These are phyloP conservation scores for Gambusia yucatana DNA, from an alignment of 2,797 vertebrate genomes.

Conservation along the genomic window DNA sequence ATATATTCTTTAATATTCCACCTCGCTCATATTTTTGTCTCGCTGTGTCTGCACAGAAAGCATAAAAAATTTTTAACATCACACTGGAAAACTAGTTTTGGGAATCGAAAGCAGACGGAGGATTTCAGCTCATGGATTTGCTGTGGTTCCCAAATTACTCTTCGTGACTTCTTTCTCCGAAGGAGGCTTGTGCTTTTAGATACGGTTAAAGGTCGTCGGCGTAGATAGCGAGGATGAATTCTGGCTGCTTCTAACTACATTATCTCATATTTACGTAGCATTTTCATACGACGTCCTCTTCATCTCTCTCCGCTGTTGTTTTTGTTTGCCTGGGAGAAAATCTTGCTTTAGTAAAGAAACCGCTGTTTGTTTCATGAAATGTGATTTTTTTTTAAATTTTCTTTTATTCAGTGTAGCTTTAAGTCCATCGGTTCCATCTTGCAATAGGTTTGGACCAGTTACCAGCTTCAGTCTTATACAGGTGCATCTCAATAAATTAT, in stretches of 20 bases:
- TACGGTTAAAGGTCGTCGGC: slow-evolving; percentile 10
- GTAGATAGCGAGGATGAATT: slow-evolving; percentile 27
- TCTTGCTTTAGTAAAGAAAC: slow-evolving; percentile 74
- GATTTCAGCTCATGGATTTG: slow-evolving; percentile 48
- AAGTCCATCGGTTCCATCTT: slow-evolving; percentile 78
- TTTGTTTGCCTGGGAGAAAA: slow-evolving; percentile 63
- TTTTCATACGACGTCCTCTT: slow-evolving; percentile 41
- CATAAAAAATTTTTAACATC: slow-evolving; percentile 51
- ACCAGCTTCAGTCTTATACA: neutral
- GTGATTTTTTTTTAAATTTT: slow-evolving; percentile 6
- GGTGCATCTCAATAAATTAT: neutral
- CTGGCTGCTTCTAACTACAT: slow-evolving; percentile 11
- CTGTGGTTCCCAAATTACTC: neutral
- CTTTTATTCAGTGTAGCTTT: slow-evolving; percentile 54
- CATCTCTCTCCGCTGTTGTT: slow-evolving; percentile 39
- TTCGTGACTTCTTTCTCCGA: neutral
- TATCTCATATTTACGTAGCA: slow-evolving; percentile 67
- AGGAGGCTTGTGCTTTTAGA: slow-evolving; percentile 26
- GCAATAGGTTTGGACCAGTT: slow-evolving; percentile 80
- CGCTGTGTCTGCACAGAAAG: slow-evolving; percentile 37
- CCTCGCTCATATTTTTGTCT: slow-evolving; percentile 7
- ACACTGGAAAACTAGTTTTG: slow-evolving; percentile 73
- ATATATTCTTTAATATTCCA: slow-evolving; percentile 1
- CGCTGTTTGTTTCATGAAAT: slow-evolving; percentile 47
- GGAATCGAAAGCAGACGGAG: slow-evolving; percentile 22